Evolutionary conservation across 2,888 invertebrate species (phyloP).

Genomic region (Cheilosia urbana): DNA sequence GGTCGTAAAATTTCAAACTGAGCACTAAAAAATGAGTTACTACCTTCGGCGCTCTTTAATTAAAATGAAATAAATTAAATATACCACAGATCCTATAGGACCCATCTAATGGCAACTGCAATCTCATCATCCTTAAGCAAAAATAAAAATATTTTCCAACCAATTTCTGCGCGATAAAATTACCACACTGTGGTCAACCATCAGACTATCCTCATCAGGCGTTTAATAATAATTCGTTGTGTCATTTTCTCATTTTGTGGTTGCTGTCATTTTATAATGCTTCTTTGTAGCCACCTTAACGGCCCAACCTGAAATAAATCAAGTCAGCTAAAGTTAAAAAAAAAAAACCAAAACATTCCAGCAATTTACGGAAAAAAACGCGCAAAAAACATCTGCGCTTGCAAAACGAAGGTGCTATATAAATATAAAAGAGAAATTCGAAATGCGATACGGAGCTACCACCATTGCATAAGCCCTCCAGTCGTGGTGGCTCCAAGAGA

Average conservation of each 20-base stretch:
- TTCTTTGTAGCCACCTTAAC: slow-evolving; percentile 20
- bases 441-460: slow-evolving; percentile 59
- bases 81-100: too few species aligned
- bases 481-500: slow-evolving; percentile 49
- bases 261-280: slow-evolving; percentile 25
- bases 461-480: slow-evolving; percentile 65
- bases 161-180: neutral
- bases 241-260: slow-evolving; percentile 33
- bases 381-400: slow-evolving; percentile 30
- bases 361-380: neutral
- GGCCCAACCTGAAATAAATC: slow-evolving; percentile 26
- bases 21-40: too few species aligned
- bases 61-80: too few species aligned
- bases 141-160: too few species aligned
- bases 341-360: neutral
- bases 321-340: slow-evolving; percentile 5
- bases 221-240: slow-evolving; percentile 9
- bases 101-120: too few species aligned
- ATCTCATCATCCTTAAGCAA: too few species aligned
- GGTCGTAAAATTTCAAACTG: too few species aligned
- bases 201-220: slow-evolving; percentile 7
- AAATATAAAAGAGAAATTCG: slow-evolving; percentile 70
- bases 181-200: slow-evolving; percentile 11
- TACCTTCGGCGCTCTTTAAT: too few species aligned
- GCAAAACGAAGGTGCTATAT: slow-evolving; percentile 43